Conservation (phyloP, 2,797 vertebrate genomes). For the Denticeps clupeoides region DNA sequence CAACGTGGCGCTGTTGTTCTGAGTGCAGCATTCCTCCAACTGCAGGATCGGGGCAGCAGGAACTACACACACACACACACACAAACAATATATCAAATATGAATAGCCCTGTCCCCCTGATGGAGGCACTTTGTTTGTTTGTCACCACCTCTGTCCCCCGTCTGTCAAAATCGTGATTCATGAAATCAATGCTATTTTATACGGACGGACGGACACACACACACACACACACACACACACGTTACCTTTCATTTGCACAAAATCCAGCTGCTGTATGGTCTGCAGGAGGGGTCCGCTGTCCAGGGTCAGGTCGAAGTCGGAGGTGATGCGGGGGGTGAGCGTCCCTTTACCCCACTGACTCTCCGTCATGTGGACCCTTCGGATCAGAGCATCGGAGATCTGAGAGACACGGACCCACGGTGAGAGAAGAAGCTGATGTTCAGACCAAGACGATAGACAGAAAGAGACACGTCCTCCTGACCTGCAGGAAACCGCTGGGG, state of each 20-base stretch:
- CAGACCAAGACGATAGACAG: not conserved
- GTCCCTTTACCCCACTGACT: constrained; percentile 97
- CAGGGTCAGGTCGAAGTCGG: constrained; percentile 92
- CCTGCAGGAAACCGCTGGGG: constrained; percentile 97
- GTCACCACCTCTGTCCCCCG: too few relatives aligned
- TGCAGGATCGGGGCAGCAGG: constrained; percentile 91
- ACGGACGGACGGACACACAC: not conserved
- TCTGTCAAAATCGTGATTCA: too few relatives aligned
- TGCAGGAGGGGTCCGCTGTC: constrained; percentile 90
- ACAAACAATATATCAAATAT: not conserved
- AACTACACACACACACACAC: constrained; percentile 50
- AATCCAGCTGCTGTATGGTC: constrained; percentile 96
- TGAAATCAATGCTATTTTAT: too few relatives aligned
- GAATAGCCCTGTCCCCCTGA: too few relatives aligned
- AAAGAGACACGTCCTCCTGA: constrained; percentile 32
- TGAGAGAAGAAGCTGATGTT: not conserved
- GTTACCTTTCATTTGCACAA: constrained; percentile 95
- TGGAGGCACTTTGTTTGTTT: too few relatives aligned
- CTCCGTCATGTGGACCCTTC: constrained; percentile 90
- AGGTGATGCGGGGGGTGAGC: constrained; percentile 89
- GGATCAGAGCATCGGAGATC: constrained; percentile 96
- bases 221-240: not conserved
- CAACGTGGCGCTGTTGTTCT: constrained; percentile 93
- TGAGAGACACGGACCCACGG: constrained; percentile 36
- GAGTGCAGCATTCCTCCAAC: constrained; percentile 92